phyloP scores from a whole-genome alignment of 2,888 invertebrate genomes.

The Zygothrica quintamaculata region DNA sequence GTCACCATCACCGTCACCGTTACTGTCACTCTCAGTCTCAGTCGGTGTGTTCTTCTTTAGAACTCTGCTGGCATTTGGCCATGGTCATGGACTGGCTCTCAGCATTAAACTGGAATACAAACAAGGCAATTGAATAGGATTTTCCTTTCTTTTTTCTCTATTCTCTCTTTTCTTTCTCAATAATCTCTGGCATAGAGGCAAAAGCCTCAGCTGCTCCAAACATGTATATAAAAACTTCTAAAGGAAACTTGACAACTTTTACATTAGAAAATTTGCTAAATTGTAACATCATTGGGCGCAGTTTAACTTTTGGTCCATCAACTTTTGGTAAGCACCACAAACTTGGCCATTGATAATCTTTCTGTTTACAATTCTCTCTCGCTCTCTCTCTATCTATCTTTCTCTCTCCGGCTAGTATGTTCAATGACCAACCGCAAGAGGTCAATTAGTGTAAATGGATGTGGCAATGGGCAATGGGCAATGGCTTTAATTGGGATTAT shows the following conservation, averaged over 20 bases:
- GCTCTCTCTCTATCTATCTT: too few species aligned
- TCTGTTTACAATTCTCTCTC: conserved; percentile 38
- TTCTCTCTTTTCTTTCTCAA: too few species aligned
- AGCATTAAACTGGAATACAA: conserved; percentile 29
- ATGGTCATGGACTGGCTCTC: conserved; percentile 10
- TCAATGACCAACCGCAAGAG: conserved; percentile 18
- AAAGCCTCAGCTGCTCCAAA: conserved; percentile 31
- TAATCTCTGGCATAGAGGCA: conserved; percentile 1
- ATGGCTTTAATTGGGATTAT: conserved; percentile 2
- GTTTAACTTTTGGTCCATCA: conserved; percentile 44
- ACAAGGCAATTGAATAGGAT: conserved; percentile 67
- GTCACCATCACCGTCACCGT: conserved; percentile 25
- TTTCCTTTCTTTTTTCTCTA: too few species aligned
- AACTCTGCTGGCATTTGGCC: conserved; percentile 52
- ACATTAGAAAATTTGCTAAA: conserved; percentile 55
- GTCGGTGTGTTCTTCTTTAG: too few species aligned
- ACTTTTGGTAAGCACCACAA: conserved; percentile 27
- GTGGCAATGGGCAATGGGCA: too few species aligned
- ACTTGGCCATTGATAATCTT: conserved; percentile 42
- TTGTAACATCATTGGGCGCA: conserved; percentile 52
- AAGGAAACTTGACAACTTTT: conserved; percentile 40
- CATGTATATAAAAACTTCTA: conserved; percentile 29
- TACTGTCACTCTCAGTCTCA: conserved; percentile 38
- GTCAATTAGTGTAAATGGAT: conserved; percentile 37
- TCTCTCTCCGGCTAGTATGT: too few species aligned